Evolutionary conservation across 2,113 vertebrate species (phyloP).

Genomic region (Corythornis vintsioides): DNA sequence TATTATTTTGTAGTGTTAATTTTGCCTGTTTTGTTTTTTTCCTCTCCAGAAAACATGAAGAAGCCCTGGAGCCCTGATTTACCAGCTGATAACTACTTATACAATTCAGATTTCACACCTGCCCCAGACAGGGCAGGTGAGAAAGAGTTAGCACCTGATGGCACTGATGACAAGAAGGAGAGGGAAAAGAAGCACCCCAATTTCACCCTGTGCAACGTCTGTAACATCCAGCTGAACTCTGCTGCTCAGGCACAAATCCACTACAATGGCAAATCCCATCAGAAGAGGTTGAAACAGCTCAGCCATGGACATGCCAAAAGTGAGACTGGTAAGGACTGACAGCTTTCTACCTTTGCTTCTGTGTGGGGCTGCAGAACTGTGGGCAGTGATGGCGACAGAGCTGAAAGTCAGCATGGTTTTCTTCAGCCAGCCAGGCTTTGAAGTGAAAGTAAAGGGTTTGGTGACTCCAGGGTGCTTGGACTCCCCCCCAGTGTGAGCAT

Average conservation of each 20-base stretch:
- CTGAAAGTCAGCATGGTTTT: neutral
- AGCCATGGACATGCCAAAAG: conserved; percentile 69
- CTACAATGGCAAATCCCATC: conserved; percentile 82
- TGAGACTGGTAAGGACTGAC: conserved; percentile 69
- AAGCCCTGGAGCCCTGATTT: conserved; percentile 35
- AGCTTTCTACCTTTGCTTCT: neutral
- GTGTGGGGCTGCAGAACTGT: neutral
- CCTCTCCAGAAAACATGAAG: conserved; percentile 30
- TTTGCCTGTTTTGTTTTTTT: neutral
- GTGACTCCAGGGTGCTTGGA: neutral
- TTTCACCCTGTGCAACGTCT: conserved; percentile 80
- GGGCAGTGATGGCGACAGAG: neutral
- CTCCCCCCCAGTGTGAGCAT: too few species aligned
- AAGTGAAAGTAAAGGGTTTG: neutral
- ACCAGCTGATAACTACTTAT: conserved; percentile 7
- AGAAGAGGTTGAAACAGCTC: conserved; percentile 80
- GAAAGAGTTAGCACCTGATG: conserved; percentile 61
- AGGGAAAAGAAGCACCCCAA: conserved; percentile 74
- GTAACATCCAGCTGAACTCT: conserved; percentile 83
- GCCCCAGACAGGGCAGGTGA: conserved; percentile 57
- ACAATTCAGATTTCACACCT: conserved; percentile 61
- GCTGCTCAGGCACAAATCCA: conserved; percentile 81
- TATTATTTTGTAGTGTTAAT: neutral
- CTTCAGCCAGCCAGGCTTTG: neutral
- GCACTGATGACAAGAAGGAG: conserved; percentile 73